Base-by-base conservation (phyloP, 2,888 invertebrate genomes). In the Orgyia antiqua region DNA sequence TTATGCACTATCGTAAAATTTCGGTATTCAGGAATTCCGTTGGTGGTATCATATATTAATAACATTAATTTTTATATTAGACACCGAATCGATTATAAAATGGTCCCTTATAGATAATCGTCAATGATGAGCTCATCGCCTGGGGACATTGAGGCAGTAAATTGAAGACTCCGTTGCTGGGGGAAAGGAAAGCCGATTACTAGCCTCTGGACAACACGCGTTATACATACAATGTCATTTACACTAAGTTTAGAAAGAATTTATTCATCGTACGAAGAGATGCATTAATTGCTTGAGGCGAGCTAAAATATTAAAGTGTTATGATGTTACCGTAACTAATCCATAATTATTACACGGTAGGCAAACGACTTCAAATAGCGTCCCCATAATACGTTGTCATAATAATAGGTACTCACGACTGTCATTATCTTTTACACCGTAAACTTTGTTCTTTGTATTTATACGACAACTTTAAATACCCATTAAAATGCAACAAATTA, bases 81-180 rank as follows among this genome's bases (percentile, higher is more conserved):
- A 50, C 45, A 44, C 35, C 42, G 26, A 45, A 47, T 45, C 50
- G 49, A 37, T 56, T 53, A 54, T 58, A 64, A 64, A 65, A 57
- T 62, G 60, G 61, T 48, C 51, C 47, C 51, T 45, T 57, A 55
- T 56, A 58, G 46, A 57, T 65, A 57, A 61, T 61, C 46, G 44
- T 44, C 44, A 46, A 49, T 51, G 56, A 58, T 57, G 49, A 38
- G 39, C 43, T 39, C 38, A 27, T 33, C 40, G 61, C 61, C 57
- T 33, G 33, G 31, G 58, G 66, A 43, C 33, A 29, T 23, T 33
- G 25, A 23, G 19, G 26, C 29, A 15, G 31, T 39, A 39, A 44
- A 29, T 29, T 29, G 29, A 32, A 26, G 36, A 42, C 36, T 39
- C 19, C 30, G 27, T 43, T 24, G 35, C 44, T 48, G 33, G 34